Conservation (phyloP, 2,113 vertebrate genomes). For the Xiphias gladius region DNA sequence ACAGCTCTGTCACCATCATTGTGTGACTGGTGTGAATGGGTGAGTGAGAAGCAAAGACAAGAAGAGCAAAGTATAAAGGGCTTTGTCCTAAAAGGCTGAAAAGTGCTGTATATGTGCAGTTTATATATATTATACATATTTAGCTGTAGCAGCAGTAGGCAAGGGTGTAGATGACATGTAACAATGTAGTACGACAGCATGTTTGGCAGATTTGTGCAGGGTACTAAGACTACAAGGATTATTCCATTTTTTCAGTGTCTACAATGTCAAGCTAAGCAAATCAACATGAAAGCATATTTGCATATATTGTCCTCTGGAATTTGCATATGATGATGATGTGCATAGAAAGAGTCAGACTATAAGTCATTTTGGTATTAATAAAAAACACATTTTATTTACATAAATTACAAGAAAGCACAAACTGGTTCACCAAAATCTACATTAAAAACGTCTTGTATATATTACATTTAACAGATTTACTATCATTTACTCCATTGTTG, state of each 20-base stretch:
- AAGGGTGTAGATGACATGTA: background rate
- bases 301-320: background rate
- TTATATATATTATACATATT: too few relatives aligned
- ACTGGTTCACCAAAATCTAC: conserved; percentile 88
- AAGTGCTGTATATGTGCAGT: too few relatives aligned
- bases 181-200: background rate
- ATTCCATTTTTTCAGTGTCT: conserved; percentile 1
- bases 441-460: conserved; percentile 86
- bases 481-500: conserved; percentile 84
- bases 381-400: conserved; percentile 93
- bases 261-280: conserved; percentile 1
- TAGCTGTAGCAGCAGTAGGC: too few relatives aligned
- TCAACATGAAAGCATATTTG: background rate
- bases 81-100: background rate
- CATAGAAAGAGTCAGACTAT: conserved; percentile 34
- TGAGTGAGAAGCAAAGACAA: background rate
- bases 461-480: conserved; percentile 87
- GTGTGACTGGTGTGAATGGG: background rate
- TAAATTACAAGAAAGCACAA: conserved; percentile 90
- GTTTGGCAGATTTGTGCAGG: background rate
- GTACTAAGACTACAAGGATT: background rate
- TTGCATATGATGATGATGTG: background rate
- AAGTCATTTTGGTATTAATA: conserved; percentile 77
- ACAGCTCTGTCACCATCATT: background rate
- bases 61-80: background rate